A percentile compares a stretch with the other conserved stretches of the same genome.
These are phyloP conservation scores for Trematomus loennbergii DNA, from an alignment of 2,113 vertebrate genomes.

Conservation along the genomic window DNA sequence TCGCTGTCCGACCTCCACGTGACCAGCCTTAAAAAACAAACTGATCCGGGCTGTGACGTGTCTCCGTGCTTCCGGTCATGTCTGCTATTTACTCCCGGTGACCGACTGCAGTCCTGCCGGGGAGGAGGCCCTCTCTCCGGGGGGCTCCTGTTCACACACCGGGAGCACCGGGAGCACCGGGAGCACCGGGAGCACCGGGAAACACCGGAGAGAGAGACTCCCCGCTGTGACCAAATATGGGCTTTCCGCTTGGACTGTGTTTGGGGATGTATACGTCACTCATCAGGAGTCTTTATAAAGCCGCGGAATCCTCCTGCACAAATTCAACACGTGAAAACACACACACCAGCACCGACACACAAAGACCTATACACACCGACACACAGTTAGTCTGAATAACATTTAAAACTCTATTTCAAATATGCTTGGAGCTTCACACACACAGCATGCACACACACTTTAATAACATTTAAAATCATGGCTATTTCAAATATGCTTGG, in stretches of 20 bases:
- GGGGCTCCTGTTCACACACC: background rate
- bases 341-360: too few relatives aligned
- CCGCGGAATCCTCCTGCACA: slow-evolving; percentile 74
- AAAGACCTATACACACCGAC: too few relatives aligned
- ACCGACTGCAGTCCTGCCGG: background rate
- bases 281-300: slow-evolving; percentile 84
- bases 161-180: background rate
- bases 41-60: slow-evolving; percentile 79
- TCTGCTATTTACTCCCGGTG: slow-evolving; percentile 15
- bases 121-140: background rate
- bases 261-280: slow-evolving; percentile 89
- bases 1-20: slow-evolving; percentile 87
- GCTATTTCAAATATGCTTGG: too few relatives aligned
- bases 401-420: too few relatives aligned
- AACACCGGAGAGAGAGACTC: slow-evolving; percentile 56
- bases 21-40: slow-evolving; percentile 28
- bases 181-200: background rate
- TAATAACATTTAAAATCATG: too few relatives aligned
- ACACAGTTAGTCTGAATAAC: too few relatives aligned
- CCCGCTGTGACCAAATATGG: slow-evolving; percentile 90
- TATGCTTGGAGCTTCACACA: too few relatives aligned
- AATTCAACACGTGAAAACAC: slow-evolving; percentile 25
- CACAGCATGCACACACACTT: too few relatives aligned
- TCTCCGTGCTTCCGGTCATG: slow-evolving; percentile 84
- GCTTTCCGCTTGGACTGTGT: slow-evolving; percentile 91